Evolutionary conservation across 1,140 invertebrate species (phyloP), one percentile per base, ranked within the genome.

Genomic region (Drosophila sucinea): DNA sequence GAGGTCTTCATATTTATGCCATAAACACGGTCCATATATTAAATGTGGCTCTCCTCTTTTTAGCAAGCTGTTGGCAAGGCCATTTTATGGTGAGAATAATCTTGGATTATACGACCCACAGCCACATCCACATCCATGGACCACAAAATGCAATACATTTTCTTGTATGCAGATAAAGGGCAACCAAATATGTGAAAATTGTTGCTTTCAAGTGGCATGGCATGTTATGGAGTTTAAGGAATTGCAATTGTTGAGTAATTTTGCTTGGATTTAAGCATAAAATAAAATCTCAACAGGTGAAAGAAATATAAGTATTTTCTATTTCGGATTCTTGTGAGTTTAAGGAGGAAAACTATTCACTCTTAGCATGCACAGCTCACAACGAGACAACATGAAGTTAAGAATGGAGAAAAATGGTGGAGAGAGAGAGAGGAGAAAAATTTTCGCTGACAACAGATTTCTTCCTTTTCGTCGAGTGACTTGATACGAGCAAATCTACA

Each of bases 361-460:
- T 51, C 6, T 51, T 27, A 51, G 27, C 44, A 51, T 51, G 44
- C 44, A 51, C 44, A n/a, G 11, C 0, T 17, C 17, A 17, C 44
- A 25, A 44, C 44, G 17, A 47, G 17, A 25, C 44, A 47, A 25
- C 44, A 6, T 23, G 6, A 47, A 17, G 44, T 47, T 47, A 23
- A 47, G 23, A 23, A 47, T 47, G 41, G 41, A 17, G 4, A 23
- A 47, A 47, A 47, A 23, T 23, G 41, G 1, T 6, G 17, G 23
- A 47, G 8, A 44, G 38, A 30, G 17, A 1, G 23, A 11, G 55
- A 5, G 5, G 5, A 4, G 38, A 11, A 35, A 27, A 38, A 8
- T 32, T 61, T 47, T 32, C 71, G 61, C 23, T 56, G 51, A 57
- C 64, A 75, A 57, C 63, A 68, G 62, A 35, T 67, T 75, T 56